phyloP scores from a whole-genome alignment of 1,140 invertebrate species.

The Pachypeltis micranthus region DNA sequence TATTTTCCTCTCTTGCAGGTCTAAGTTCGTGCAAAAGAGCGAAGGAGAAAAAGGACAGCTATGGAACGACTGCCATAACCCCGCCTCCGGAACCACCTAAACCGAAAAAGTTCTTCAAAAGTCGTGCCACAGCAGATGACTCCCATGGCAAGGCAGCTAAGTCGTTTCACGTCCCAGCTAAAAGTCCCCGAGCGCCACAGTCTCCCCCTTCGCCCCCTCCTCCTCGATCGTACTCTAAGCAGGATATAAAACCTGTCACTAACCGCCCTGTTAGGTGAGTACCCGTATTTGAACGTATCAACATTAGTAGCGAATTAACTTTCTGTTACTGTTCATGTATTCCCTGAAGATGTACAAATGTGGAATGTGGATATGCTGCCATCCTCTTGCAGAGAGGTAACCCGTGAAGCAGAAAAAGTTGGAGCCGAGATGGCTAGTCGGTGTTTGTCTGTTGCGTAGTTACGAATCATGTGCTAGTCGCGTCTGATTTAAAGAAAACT shows the following conservation, averaged over 20 bases:
- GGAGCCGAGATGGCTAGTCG: too few relatives aligned
- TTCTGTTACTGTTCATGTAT: too few relatives aligned
- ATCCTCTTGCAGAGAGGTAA: too few relatives aligned
- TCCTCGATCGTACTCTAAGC: constrained; percentile 15
- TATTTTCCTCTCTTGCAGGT: constrained; percentile 10
- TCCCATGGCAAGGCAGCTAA: constrained; percentile 22
- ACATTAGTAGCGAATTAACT: too few relatives aligned
- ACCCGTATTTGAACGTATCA: too few relatives aligned
- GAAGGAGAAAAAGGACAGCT: background rate
- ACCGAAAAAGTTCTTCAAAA: constrained; percentile 85
- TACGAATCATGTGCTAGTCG: too few relatives aligned
- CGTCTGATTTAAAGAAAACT: too few relatives aligned
- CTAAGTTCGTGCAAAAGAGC: constrained; percentile 3
- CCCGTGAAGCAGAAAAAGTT: too few relatives aligned
- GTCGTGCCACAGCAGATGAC: constrained; percentile 49
- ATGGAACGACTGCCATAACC: background rate
- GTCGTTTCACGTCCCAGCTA: background rate
- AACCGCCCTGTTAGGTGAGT: constrained; percentile 2
- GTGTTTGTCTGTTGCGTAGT: too few relatives aligned
- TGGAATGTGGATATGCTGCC: too few relatives aligned
- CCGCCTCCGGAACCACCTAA: constrained; percentile 36
- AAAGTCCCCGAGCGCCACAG: constrained; percentile 16
- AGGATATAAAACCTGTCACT: background rate
- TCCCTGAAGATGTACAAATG: too few relatives aligned
- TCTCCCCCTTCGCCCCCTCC: constrained; percentile 11